Percentiles rank a stretch among this genome's conserved stretches.
Evolutionary conservation across 23 tunicate species (phyloP).

Genomic region (Botrylloides violaceus): DNA sequence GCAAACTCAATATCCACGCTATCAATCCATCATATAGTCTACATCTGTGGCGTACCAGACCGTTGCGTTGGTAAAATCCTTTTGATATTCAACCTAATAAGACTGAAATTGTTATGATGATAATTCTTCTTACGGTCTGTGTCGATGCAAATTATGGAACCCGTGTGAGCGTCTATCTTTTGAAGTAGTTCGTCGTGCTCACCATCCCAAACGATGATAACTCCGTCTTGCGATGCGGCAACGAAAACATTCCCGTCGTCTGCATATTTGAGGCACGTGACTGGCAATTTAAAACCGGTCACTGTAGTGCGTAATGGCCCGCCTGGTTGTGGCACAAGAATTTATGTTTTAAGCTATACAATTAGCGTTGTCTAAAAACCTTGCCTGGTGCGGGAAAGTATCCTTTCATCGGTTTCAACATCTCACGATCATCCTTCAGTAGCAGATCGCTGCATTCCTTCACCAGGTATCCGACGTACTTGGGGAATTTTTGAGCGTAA

Average conservation of each 20-base stretch:
- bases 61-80: too few species aligned
- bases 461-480: slow-evolving; percentile 36
- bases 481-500: slow-evolving; percentile 34
- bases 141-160: slow-evolving; percentile 24
- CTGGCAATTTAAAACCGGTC: slow-evolving; percentile 60
- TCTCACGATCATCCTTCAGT: background rate
- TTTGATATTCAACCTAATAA: too few species aligned
- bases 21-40: too few species aligned
- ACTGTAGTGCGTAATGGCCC: slow-evolving; percentile 77
- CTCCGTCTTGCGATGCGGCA: slow-evolving; percentile 56
- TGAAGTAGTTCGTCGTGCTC: slow-evolving; percentile 54
- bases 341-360: background rate
- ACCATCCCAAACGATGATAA: slow-evolving; percentile 60
- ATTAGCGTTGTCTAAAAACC: background rate
- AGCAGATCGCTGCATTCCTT: slow-evolving; percentile 16
- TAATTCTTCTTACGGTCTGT: too few species aligned
- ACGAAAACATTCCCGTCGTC: slow-evolving; percentile 19
- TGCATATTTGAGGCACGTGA: slow-evolving; percentile 35
- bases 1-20: too few species aligned
- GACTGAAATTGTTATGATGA: too few species aligned
- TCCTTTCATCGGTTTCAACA: slow-evolving; percentile 40
- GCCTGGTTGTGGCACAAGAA: slow-evolving; percentile 41
- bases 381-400: slow-evolving; percentile 81
- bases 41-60: too few species aligned
- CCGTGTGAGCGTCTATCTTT: slow-evolving; percentile 32